Percentiles rank a stretch among this genome's conserved stretches.
Conservation (phyloP, 2,797 vertebrate species). For the Gastrophryne carolinensis region DNA sequence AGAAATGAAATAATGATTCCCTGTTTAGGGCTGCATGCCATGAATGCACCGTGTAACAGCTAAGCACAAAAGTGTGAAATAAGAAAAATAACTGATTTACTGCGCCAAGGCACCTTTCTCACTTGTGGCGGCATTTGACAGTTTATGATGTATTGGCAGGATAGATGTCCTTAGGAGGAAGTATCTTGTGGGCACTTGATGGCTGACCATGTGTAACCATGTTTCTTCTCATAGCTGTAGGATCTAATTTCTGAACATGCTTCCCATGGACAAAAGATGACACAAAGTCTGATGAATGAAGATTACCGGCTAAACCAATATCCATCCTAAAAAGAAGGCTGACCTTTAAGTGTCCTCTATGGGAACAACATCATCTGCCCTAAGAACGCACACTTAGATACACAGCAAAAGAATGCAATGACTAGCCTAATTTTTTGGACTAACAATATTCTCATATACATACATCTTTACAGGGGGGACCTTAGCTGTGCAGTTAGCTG, state of each 20-base stretch:
- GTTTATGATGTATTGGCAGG: constrained; percentile 30
- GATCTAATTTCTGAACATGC: constrained; percentile 46
- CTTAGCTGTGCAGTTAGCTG: too few relatives aligned
- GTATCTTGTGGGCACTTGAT: constrained; percentile 13
- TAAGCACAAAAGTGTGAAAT: background rate
- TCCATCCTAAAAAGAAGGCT: constrained; percentile 12
- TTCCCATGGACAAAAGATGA: constrained; percentile 37
- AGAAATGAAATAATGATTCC: background rate
- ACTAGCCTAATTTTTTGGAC: background rate
- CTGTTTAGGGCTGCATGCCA: background rate
- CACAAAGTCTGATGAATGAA: constrained; percentile 32
- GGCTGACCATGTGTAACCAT: constrained; percentile 33
- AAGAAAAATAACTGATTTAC: constrained; percentile 12
- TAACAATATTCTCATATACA: too few relatives aligned
- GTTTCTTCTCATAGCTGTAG: constrained; percentile 22
- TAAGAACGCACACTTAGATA: background rate
- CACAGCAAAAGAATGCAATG: background rate
- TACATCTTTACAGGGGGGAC: too few relatives aligned
- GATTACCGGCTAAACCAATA: constrained; percentile 11
- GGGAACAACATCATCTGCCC: background rate
- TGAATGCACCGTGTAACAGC: background rate
- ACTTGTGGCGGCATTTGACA: constrained; percentile 25
- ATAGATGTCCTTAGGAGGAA: constrained; percentile 17
- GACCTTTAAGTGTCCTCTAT: constrained; percentile 32
- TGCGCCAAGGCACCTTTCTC: background rate